Evolutionary conservation across 2,888 invertebrate genomes (phyloP).

Genomic region (Clepsis dumicolana): DNA sequence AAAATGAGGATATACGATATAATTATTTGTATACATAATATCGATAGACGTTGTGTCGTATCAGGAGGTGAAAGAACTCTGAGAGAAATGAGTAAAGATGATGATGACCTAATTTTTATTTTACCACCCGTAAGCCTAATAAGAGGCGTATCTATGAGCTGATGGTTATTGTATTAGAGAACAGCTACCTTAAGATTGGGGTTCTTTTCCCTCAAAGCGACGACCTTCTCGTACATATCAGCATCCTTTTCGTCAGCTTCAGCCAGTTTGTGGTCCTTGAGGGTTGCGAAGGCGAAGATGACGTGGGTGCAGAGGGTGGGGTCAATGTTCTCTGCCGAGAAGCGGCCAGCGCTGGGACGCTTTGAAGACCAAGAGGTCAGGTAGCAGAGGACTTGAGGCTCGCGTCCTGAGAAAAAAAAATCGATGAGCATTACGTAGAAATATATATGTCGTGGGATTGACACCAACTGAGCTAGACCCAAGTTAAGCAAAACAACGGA

Average conservation of each 20-base stretch:
- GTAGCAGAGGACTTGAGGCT: conserved; percentile 96
- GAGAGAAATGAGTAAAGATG: too few relatives aligned
- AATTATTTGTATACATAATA: too few relatives aligned
- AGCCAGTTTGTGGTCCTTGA: conserved; percentile 93
- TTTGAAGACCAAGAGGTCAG: conserved; percentile 98
- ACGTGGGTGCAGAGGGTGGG: conserved; percentile 96
- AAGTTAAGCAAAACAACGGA: too few relatives aligned
- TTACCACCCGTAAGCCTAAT: background rate
- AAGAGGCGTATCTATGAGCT: too few relatives aligned
- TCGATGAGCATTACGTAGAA: too few relatives aligned
- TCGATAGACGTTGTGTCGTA: too few relatives aligned
- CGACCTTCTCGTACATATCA: conserved; percentile 94
- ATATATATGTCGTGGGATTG: too few relatives aligned
- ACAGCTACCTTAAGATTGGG: conserved; percentile 91
- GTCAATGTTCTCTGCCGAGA: conserved; percentile 95
- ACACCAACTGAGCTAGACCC: too few relatives aligned
- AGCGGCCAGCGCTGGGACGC: conserved; percentile 94
- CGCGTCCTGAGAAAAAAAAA: conserved; percentile 87
- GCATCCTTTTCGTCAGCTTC: conserved; percentile 93
- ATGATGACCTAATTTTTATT: too few relatives aligned
- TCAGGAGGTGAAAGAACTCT: too few relatives aligned
- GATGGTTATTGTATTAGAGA: background rate
- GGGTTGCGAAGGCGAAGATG: conserved; percentile 97
- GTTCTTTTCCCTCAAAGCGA: conserved; percentile 94
- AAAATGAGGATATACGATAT: too few relatives aligned